Base-by-base conservation (phyloP, 2,113 vertebrate genomes). In the Nicator chloris region DNA sequence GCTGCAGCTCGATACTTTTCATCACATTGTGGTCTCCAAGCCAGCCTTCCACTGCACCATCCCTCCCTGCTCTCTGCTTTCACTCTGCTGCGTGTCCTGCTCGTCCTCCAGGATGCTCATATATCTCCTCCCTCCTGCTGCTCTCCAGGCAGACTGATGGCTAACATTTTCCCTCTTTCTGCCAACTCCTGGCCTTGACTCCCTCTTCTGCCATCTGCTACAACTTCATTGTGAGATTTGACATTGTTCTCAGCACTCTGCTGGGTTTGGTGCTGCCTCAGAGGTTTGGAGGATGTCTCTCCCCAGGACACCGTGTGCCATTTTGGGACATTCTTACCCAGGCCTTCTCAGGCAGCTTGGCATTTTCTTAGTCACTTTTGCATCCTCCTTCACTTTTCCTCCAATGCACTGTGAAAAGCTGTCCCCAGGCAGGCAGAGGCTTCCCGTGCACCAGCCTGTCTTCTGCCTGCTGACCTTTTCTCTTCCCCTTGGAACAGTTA, bases 151-250 rank as follows among this genome's bases (percentile, higher is more conserved):
- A 95, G 88, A 53, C 80, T 88, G 72, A 94, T 96, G 94, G 95
- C 82, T 81, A 63, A 88, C 64, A 12, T 86, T 92, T 75, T 73
- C 83, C 60, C 44, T 86, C 60, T 75, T 51, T 47, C 83, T 97
- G 95, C 94, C 94, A 95, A 93, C 64, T 66, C 64, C 56, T 94
- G 83, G 83, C 83, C 86, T 92, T 88, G 82, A 81, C 57, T 94
- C 60, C 71, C 68, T 92, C 82, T 90, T 93, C 86, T 95, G 88
- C 95, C 94, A 97, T 96, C 96, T 96, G 95, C 82, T 95, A 92
- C 69, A 81, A 93, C 72, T 93, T 92, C 88, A 93, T 66, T 86
- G 90, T 75, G 89, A 54, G 78, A 81, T 81, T 77, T 86, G 76
- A 86, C 82, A 31, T 71, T 54, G 63, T 63, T 93, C 66, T 39